Conservation (phyloP, 2,797 vertebrate genomes). For the Eleutherodactylus coqui region DNA sequence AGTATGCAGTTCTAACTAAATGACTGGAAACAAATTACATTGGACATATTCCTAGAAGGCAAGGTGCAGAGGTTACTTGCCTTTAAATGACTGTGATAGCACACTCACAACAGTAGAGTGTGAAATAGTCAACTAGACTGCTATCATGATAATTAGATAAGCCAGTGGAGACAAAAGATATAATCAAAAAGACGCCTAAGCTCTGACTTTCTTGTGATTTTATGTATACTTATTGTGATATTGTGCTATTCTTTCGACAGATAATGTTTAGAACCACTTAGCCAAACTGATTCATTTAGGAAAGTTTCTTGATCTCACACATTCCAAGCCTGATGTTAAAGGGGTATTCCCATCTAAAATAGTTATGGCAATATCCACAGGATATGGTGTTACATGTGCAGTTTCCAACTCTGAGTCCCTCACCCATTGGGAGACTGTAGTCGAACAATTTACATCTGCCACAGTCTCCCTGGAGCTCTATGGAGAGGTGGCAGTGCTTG, state of each 20-base stretch:
- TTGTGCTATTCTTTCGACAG: neutral
- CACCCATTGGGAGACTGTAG: too few relatives aligned
- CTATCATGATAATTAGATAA: constrained; percentile 81
- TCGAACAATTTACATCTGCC: too few relatives aligned
- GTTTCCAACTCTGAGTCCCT: too few relatives aligned
- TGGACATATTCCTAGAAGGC: constrained; percentile 24
- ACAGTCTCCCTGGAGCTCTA: too few relatives aligned
- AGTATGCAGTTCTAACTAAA: constrained; percentile 51
- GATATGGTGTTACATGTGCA: too few relatives aligned
- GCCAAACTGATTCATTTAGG: neutral
- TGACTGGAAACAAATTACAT: constrained; percentile 48
- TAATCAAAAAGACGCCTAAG: constrained; percentile 72
- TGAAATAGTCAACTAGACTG: constrained; percentile 80
- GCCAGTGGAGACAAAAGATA: constrained; percentile 68
- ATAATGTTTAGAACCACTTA: neutral
- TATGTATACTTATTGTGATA: constrained; percentile 26
- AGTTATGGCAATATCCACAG: too few relatives aligned
- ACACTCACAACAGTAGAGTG: constrained; percentile 72
- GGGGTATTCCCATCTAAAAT: too few relatives aligned
- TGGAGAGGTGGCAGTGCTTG: too few relatives aligned
- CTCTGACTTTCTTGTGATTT: constrained; percentile 65
- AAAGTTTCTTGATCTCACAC: too few relatives aligned
- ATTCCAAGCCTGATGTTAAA: neutral
- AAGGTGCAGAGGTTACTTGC: constrained; percentile 35
- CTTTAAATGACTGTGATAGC: constrained; percentile 57